Evolutionary conservation across 2,888 invertebrate species (phyloP).

Genomic region (Stomorhina lunata): DNA sequence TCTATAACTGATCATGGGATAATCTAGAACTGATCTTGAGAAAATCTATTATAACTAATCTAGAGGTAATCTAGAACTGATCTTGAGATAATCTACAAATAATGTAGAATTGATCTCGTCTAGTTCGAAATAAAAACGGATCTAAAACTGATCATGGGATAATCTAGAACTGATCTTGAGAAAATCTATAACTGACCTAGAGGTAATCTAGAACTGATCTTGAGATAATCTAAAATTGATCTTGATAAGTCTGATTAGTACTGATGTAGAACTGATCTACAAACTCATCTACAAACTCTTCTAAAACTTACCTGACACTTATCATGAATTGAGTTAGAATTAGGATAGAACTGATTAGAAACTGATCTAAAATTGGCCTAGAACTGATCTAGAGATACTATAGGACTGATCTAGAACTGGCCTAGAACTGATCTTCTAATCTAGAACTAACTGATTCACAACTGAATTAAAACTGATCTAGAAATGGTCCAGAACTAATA

Average conservation of each 20-base stretch:
- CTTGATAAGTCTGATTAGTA: neutral
- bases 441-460: too few species aligned
- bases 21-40: neutral
- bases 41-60: neutral
- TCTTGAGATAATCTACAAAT: neutral
- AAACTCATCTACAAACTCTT: too few species aligned
- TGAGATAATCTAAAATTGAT: neutral
- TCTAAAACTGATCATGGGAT: neutral
- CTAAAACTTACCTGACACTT: too few species aligned
- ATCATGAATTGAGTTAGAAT: too few species aligned
- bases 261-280: neutral
- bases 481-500: too few species aligned
- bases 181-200: neutral
- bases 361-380: too few species aligned
- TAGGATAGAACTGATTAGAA: too few species aligned
- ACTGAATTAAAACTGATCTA: too few species aligned
- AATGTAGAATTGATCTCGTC: neutral
- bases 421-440: too few species aligned
- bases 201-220: neutral
- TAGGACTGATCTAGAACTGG: too few species aligned
- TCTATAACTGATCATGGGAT: neutral
- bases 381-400: too few species aligned
- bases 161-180: neutral
- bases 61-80: neutral
- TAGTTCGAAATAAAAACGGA: too few species aligned